Conservation (phyloP, 2,888 invertebrate species). For the Stenotaenia linearis region DNA sequence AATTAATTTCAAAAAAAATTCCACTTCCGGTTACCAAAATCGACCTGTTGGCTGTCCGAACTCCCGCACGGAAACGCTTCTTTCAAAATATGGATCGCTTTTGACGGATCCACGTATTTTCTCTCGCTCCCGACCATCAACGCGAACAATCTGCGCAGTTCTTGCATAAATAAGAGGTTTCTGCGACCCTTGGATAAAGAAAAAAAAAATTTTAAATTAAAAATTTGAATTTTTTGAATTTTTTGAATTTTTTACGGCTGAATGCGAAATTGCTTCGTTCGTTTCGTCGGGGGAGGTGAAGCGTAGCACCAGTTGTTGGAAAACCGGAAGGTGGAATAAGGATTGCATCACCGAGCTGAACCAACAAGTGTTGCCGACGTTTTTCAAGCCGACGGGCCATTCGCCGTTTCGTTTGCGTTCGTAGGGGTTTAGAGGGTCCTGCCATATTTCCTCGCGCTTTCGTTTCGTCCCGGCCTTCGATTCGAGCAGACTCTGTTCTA, state of each 20-base stretch:
- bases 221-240: background rate
- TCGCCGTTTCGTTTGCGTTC: constrained; percentile 42
- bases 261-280: constrained; percentile 30
- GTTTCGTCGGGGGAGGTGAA: constrained; percentile 42
- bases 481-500: constrained; percentile 50
- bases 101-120: constrained; percentile 50
- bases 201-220: background rate
- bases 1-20: background rate
- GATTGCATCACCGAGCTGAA: constrained; percentile 52
- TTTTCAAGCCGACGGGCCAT: constrained; percentile 51
- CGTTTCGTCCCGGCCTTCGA: constrained; percentile 47
- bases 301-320: constrained; percentile 46
- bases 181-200: constrained; percentile 42
- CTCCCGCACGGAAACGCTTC: constrained; percentile 46
- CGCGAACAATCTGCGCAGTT: constrained; percentile 48
- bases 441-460: constrained; percentile 47
- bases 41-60: constrained; percentile 46
- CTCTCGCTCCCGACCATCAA: constrained; percentile 47
- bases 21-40: too few relatives aligned
- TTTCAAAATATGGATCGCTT: constrained; percentile 49
- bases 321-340: constrained; percentile 49
- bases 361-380: constrained; percentile 53
- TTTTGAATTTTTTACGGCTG: constrained; percentile 35
- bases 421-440: constrained; percentile 49
- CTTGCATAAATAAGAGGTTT: constrained; percentile 48